Conservation (phyloP, 2,797 vertebrate species). For the Onychomys leucogaster region DNA sequence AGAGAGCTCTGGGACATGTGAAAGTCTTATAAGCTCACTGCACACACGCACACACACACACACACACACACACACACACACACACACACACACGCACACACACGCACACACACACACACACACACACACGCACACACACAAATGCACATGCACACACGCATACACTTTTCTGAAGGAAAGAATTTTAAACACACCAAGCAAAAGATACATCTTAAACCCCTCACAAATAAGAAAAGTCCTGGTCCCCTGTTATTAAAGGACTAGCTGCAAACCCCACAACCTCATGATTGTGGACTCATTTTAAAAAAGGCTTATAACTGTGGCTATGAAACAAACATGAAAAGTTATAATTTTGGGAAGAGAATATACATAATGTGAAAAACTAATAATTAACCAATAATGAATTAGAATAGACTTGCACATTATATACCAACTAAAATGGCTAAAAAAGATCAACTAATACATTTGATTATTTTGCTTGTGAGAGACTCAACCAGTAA, state of each 20-base stretch:
- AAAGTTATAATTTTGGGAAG: neutral
- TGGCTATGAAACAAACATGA: neutral
- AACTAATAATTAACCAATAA: neutral
- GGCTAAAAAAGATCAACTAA: neutral
- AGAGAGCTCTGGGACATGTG: neutral
- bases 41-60: too few relatives aligned
- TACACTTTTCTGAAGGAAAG: neutral
- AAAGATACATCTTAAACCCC: neutral
- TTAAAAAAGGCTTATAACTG: neutral
- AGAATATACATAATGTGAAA: neutral
- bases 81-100: too few relatives aligned
- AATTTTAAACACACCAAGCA: neutral
- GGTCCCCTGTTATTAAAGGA: neutral
- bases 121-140: too few relatives aligned
- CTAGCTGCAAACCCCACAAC: neutral
- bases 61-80: too few relatives aligned
- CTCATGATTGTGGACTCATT: neutral
- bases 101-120: too few relatives aligned
- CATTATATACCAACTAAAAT: neutral
- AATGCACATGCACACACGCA: too few relatives aligned
- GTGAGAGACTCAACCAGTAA: neutral
- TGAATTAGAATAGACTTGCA: neutral
- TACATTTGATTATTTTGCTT: conserved; percentile 31
- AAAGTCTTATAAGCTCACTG: neutral
- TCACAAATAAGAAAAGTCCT: neutral